Conservation (phyloP, 1,140 invertebrate species). For the Battus philenor region DNA sequence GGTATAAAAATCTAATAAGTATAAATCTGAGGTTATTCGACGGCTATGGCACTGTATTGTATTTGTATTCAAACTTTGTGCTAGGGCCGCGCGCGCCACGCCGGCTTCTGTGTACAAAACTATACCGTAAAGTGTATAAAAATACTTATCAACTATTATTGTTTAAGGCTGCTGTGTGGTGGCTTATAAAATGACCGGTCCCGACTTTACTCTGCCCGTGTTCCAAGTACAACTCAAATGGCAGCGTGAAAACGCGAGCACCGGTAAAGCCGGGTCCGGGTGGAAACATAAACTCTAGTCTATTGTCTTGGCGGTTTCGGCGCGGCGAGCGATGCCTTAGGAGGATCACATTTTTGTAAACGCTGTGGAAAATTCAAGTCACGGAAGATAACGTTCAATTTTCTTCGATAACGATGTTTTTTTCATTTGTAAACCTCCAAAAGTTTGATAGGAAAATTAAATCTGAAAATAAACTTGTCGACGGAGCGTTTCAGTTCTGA, state of each 20-base stretch:
- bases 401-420: slow-evolving; percentile 61
- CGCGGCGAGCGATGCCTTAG: slow-evolving; percentile 37
- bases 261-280: slow-evolving; percentile 17
- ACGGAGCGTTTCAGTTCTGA: slow-evolving; percentile 29
- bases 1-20: slow-evolving; percentile 75
- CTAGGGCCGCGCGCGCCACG: slow-evolving; percentile 39
- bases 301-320: slow-evolving; percentile 34
- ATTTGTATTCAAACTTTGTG: slow-evolving; percentile 72
- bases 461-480: slow-evolving; percentile 49
- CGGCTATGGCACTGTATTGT: slow-evolving; percentile 71
- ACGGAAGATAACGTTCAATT: slow-evolving; percentile 62
- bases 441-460: slow-evolving; percentile 74
- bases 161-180: slow-evolving; percentile 67
- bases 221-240: too few relatives aligned
- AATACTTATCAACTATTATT: slow-evolving; percentile 73
- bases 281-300: slow-evolving; percentile 48
- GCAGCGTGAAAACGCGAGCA: slow-evolving; percentile 1
- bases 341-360: slow-evolving; percentile 55
- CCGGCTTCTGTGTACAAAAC: slow-evolving; percentile 33
- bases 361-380: slow-evolving; percentile 58
- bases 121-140: slow-evolving; percentile 65
- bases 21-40: slow-evolving; percentile 72
- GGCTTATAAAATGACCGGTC: slow-evolving; percentile 35
- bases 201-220: too few relatives aligned
- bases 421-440: slow-evolving; percentile 70